Evolutionary conservation across 2,888 invertebrate species (phyloP), one percentile per base, ranked within the genome.

Genomic region (Sthenelais limicola): DNA sequence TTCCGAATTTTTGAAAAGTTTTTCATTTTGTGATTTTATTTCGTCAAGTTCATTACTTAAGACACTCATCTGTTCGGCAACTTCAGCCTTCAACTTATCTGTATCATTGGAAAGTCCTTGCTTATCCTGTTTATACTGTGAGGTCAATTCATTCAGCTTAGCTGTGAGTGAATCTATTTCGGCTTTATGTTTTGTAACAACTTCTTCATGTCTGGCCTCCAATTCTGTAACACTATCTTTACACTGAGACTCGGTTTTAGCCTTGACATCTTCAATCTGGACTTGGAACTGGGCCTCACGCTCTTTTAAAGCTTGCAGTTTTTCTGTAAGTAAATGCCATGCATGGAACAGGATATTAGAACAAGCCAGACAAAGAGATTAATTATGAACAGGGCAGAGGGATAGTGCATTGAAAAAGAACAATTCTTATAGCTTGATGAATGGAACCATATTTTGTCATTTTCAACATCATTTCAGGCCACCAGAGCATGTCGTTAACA

Each of bases 181-280:
- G 0, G 75, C 75, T 62, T 68, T 70, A 24, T 78, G 47, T 7
- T 79, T 80, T 3, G 82, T 68, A 79, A 81, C 81, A 76, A 83
- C 84, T 51, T 82, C 81, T 68, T 82, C 74, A 2, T 70, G 43
- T 28, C n/a, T 70, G 12, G 33, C 76, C 52, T 78, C 73, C 7
- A 83, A 48, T 26, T 79, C 69, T n/a, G 47, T 43, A 7, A 82
- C 74, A 35, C 73, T 73, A 38, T 73, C 73, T 9, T 70, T 38
- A 12, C 73, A 62, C 67, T 80, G 21, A 21, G 49, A 32, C 4
- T n/a, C 32, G 35, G 18, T 49, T n/a, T 68, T 28, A 1, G 7
- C 33, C 35, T 49, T 48, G 5, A 51, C 4, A 2, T 70, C 70
- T 30, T 70, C 54, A n/a, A 62, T 48, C 1, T 48, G 58, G n/a